phyloP scores from a whole-genome alignment of 2,888 invertebrate species.

The Euproctis similis region DNA sequence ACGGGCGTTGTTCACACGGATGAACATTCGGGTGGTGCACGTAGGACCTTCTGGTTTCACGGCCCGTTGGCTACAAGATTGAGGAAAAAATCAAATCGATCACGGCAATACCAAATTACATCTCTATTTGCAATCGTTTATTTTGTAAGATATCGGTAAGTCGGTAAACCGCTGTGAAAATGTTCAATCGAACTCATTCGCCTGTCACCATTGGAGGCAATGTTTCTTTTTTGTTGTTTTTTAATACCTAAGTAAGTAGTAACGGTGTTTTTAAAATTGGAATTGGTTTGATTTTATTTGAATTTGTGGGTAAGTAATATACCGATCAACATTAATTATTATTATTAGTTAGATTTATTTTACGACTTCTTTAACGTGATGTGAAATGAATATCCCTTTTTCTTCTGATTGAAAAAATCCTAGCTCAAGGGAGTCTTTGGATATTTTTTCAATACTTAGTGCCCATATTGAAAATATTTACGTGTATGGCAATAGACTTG shows the following conservation, averaged over 20 bases:
- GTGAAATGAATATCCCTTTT: too few species aligned
- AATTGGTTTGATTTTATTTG: too few species aligned
- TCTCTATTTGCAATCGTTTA: slow-evolving; percentile 24
- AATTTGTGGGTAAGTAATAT: too few species aligned
- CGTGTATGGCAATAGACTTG: too few species aligned
- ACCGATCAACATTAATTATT: too few species aligned
- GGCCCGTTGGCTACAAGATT: slow-evolving; percentile 51
- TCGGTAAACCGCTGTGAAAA: slow-evolving; percentile 30
- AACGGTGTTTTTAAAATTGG: slow-evolving; percentile 18
- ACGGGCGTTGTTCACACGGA: slow-evolving; percentile 52
- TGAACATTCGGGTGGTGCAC: slow-evolving; percentile 47
- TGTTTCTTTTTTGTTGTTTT: slow-evolving; percentile 7
- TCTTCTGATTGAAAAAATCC: too few species aligned
- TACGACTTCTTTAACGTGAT: too few species aligned
- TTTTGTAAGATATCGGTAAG: slow-evolving; percentile 27
- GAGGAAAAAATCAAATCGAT: slow-evolving; percentile 25
- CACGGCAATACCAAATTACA: slow-evolving; percentile 24
- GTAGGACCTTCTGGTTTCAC: slow-evolving; percentile 59
- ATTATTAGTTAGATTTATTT: too few species aligned
- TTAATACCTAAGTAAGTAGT: slow-evolving; percentile 1
- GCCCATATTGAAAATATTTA: too few species aligned
- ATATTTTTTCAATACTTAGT: too few species aligned
- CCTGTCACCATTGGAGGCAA: slow-evolving; percentile 12
- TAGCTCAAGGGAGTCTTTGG: too few species aligned
- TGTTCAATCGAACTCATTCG: slow-evolving; percentile 17